These are phyloP conservation scores for Papilio polyxenes DNA, from an alignment of 1,140 invertebrate genomes.

Conservation along the genomic window DNA sequence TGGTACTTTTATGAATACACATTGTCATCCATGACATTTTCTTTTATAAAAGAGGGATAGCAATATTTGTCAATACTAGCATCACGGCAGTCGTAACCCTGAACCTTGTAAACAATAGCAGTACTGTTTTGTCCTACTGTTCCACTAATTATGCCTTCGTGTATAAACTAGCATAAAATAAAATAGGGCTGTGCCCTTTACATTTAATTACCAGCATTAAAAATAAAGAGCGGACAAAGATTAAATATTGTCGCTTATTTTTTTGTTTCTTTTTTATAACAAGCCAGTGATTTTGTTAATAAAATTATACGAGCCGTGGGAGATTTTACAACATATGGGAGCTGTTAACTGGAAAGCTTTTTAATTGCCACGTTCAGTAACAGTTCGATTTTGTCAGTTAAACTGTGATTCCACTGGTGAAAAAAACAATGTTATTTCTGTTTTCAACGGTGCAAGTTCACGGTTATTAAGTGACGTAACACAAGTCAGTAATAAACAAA, in stretches of 20 bases:
- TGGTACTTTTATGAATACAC: background rate
- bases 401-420: background rate
- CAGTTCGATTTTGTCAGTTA: background rate
- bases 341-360: background rate
- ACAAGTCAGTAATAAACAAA: too few species aligned
- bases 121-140: background rate
- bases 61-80: background rate
- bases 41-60: background rate
- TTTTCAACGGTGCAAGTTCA: too few species aligned
- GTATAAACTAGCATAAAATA: background rate
- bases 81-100: background rate
- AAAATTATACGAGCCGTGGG: constrained; percentile 17
- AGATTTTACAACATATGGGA: background rate
- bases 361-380: background rate
- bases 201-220: constrained; percentile 21
- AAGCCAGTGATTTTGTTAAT: background rate
- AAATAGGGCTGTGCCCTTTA: constrained; percentile 21
- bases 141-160: background rate
- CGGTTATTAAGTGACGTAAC: too few species aligned
- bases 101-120: background rate
- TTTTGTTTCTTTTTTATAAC: constrained; percentile 1
- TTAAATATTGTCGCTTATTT: background rate
- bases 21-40: background rate
- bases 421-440: too few species aligned
- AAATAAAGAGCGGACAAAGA: constrained; percentile 22